Evolutionary conservation across 1,140 invertebrate species (phyloP).

Genomic region (Diachasmimorpha longicaudata): DNA sequence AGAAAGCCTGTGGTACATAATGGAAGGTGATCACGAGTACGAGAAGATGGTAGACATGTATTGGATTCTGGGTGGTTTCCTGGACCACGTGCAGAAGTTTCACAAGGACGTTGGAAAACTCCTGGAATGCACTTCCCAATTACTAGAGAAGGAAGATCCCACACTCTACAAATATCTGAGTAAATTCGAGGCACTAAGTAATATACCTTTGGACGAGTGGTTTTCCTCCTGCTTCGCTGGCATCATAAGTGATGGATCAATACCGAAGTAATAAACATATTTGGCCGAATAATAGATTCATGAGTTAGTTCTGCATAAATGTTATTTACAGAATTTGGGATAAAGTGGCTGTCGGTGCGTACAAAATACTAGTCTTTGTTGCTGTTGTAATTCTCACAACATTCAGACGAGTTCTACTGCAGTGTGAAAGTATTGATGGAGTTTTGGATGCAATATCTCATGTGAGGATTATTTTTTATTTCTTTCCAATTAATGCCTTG

Average conservation of each 20-base stretch:
- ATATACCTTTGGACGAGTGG: slow-evolving; percentile 74
- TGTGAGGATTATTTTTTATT: slow-evolving; percentile 31
- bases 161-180: slow-evolving; percentile 70
- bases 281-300: neutral
- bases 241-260: slow-evolving; percentile 75
- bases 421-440: slow-evolving; percentile 66
- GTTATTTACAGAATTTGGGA: slow-evolving; percentile 77
- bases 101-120: slow-evolving; percentile 70
- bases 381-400: slow-evolving; percentile 76
- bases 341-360: slow-evolving; percentile 83
- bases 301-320: neutral
- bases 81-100: slow-evolving; percentile 70
- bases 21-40: slow-evolving; percentile 66
- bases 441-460: slow-evolving; percentile 73
- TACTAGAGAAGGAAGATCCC: slow-evolving; percentile 76
- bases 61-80: slow-evolving; percentile 79
- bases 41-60: slow-evolving; percentile 71
- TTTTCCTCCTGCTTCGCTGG: slow-evolving; percentile 82
- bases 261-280: slow-evolving; percentile 75
- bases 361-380: slow-evolving; percentile 80
- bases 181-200: slow-evolving; percentile 65
- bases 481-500: neutral
- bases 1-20: slow-evolving; percentile 72
- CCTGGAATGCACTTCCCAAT: slow-evolving; percentile 68
- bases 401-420: slow-evolving; percentile 70